Base-by-base conservation (phyloP, 1,140 invertebrate species). In the Cherax quadricarinatus region DNA sequence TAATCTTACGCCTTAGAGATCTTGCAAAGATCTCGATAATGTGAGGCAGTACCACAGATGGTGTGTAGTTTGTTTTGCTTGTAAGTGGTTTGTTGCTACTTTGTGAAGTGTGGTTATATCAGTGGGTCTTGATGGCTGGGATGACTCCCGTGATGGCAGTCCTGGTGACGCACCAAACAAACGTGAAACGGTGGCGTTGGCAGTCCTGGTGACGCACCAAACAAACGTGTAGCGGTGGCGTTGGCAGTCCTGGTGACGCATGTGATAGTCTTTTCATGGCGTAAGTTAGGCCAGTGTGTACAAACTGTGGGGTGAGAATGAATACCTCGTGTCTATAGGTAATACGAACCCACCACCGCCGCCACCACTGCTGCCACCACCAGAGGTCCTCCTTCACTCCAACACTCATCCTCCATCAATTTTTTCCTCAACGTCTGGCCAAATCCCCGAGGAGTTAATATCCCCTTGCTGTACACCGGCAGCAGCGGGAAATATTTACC, bases 241-340 rank as follows among this genome's bases (percentile, higher is more conserved):
- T 73, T 87, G 85, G 88, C 79, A 89, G 41, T n/a, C 57, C 87
- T 82, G 60, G 87, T 24, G 57, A 53, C 80, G 53, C 89, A 90
- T 90, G 66, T 85, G 89, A 90, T 90, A 73, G 89, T 84, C 81
- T 90, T 90, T 90, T 90, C 70, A 75, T 70, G 18, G 89, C 60
- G 89, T 85, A 90, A 90, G 89, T 90, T 85, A 85, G 89, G 66
- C 89, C 48, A 70, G 80, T 90, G 89, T 90, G 89, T 90, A 90
- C 89, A 90, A 90, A 90, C 89, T 90, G 81, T 60, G 82, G 89
- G 81, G 89, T 90, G 89, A 85, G 66, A 70, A 90, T 90, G 89
- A 90, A 90, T 85, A 70, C 89, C 70, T 66, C 81, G 14, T 66
- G 41, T 90, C 89, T 90, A 85, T 85, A 85, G 89, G 89, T 90